These are phyloP conservation scores for Reinhardtius hippoglossoides DNA, from an alignment of 2,113 vertebrate species.

Conservation along the genomic window DNA sequence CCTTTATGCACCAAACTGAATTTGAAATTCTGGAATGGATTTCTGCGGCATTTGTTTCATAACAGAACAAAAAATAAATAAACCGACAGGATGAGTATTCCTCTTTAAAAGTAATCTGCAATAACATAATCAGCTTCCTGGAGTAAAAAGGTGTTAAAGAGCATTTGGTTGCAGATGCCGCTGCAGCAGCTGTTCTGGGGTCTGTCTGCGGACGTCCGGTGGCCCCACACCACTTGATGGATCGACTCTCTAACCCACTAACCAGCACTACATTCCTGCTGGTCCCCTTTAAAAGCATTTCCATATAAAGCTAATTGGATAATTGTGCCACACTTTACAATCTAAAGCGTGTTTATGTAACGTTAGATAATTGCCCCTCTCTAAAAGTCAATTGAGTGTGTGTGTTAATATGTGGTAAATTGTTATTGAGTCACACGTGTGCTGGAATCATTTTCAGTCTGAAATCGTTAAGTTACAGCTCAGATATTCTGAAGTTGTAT, in stretches of 20 bases:
- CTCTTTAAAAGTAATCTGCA: not conserved
- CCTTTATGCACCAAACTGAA: not conserved
- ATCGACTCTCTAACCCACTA: slow-evolving; percentile 7
- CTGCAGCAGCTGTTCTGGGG: slow-evolving; percentile 11
- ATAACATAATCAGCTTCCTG: not conserved
- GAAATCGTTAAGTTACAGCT: not conserved
- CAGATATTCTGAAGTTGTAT: not conserved
- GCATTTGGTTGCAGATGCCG: not conserved
- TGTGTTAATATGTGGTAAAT: not conserved
- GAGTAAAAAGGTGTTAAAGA: not conserved
- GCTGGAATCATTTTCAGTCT: not conserved
- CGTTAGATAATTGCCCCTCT: slow-evolving; percentile 13
- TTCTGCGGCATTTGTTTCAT: not conserved
- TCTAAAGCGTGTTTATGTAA: not conserved
- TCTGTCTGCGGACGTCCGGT: not conserved
- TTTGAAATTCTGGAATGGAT: not conserved
- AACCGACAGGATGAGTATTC: not conserved
- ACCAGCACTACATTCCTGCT: slow-evolving; percentile 18
- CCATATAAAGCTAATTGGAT: slow-evolving; percentile 31
- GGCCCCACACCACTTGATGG: slow-evolving; percentile 34
- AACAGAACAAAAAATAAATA: not conserved
- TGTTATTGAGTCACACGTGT: not conserved
- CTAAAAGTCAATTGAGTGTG: not conserved
- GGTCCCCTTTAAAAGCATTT: not conserved
- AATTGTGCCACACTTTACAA: slow-evolving; percentile 9